A percentile compares a stretch with the other conserved stretches of the same genome.
phyloP scores from a whole-genome alignment of 2,888 invertebrate species.

The Cosmorhoe ocellata region DNA sequence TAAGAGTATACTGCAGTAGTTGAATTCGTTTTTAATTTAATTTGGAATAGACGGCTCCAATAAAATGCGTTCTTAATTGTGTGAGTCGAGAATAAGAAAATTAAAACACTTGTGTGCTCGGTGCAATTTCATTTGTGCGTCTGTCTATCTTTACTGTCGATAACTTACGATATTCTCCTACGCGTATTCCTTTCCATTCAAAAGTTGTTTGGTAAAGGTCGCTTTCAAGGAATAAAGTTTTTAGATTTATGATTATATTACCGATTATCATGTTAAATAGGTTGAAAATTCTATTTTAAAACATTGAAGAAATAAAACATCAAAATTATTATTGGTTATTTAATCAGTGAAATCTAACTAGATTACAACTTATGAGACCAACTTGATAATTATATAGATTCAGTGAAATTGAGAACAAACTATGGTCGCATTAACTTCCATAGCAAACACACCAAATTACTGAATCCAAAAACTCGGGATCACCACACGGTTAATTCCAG shows the following conservation, averaged over 20 bases:
- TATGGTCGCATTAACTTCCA: conserved; percentile 14
- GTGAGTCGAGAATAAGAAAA: background rate
- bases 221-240: too few species aligned
- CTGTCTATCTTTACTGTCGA: too few species aligned
- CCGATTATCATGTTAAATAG: too few species aligned
- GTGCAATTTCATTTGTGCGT: conserved; percentile 1
- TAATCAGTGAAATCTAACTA: background rate
- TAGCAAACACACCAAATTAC: conserved; percentile 24
- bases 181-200: too few species aligned
- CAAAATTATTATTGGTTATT: too few species aligned
- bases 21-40: too few species aligned
- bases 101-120: conserved; percentile 6
- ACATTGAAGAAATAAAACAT: too few species aligned
- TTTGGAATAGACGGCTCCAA: background rate
- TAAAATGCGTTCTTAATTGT: background rate
- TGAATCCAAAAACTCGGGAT: conserved; percentile 38
- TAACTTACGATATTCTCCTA: too few species aligned
- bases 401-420: conserved; percentile 5
- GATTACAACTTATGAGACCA: background rate
- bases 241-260: too few species aligned
- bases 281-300: too few species aligned
- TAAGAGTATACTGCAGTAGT: too few species aligned
- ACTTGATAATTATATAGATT: background rate
- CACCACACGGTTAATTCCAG: conserved; percentile 47
- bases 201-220: too few species aligned